Evolutionary conservation across 1,140 invertebrate genomes (phyloP).

Genomic region (Copidosoma floridanum): DNA sequence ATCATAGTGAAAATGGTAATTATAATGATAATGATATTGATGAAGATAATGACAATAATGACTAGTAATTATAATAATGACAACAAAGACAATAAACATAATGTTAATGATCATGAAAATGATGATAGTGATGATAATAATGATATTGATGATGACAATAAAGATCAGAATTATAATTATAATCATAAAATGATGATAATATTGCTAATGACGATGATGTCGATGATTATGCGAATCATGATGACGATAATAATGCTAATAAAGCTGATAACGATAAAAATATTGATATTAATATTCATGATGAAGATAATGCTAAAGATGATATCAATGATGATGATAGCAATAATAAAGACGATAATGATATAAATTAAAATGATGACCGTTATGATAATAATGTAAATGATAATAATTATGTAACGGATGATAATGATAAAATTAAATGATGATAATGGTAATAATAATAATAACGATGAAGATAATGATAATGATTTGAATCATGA

Average conservation of each 20-base stretch:
- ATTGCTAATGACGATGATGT: too few relatives aligned
- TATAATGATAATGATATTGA: slow-evolving; percentile 9
- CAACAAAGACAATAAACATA: slow-evolving; percentile 8
- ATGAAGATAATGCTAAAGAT: not conserved
- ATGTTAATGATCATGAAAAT: not conserved
- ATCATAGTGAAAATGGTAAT: too few relatives aligned
- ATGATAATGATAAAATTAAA: not conserved
- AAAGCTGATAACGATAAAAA: slow-evolving; percentile 3
- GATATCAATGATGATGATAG: not conserved
- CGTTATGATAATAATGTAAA: too few relatives aligned
- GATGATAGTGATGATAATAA: too few relatives aligned
- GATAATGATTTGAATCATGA: too few relatives aligned
- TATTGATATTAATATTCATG: slow-evolving; percentile 11
- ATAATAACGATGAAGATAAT: too few relatives aligned
- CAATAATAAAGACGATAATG: not conserved
- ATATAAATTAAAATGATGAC: not conserved
- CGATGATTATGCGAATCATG: too few relatives aligned
- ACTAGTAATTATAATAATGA: too few relatives aligned
- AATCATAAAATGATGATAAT: too few relatives aligned
- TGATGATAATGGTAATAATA: not conserved
- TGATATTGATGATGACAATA: too few relatives aligned
- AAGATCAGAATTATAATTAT: too few relatives aligned
- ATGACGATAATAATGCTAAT: too few relatives aligned
- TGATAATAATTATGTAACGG: not conserved
- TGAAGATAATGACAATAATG: slow-evolving; percentile 17